Evolutionary conservation across 1,140 invertebrate genomes (phyloP), one percentile per base, ranked within the genome.

Genomic region (Parapsyche elsis): DNA sequence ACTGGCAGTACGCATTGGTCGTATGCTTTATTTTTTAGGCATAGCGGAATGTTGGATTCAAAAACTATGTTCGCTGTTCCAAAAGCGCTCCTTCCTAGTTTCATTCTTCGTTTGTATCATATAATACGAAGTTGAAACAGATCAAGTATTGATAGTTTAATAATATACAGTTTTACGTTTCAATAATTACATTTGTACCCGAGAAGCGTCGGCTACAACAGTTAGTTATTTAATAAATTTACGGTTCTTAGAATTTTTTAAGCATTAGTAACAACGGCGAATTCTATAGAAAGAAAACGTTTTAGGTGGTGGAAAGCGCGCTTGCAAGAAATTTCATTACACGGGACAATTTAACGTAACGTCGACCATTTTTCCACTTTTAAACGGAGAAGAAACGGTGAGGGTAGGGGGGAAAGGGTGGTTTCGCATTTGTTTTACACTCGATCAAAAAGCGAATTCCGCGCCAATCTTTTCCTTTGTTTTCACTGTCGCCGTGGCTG

Each of bases 261-360:
- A 9, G 23, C 64, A 67, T 67, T 67, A 67, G 19, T 24, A 26
- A 67, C 4, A 26, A 67, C 21, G 21, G 7, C 5, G 24, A 26
- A 14, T 30, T 67, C 64, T 67, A 67, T 67, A 26, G 64, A 67
- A 67, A 53, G 49, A 53, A 53, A 53, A 14, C 49, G 49, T 53
- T 53, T 53, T 53, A 53, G 49, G 4, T 53, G 16, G 49, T 53
- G 49, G 49, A 53, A 53, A 53, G 49, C 16, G 64, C 64, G 21
- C 9, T 23, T 9, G 64, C 16, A 53, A 23, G 64, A 67, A 67
- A 67, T 67, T 67, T 67, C 64, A 67, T 67, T 67, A 67, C 64
- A 23, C 64, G 64, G 23, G 64, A 67, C 64, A 67, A 67, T 67
- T 67, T 67, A 67, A 67, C 64, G 21, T 24, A 67, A 67, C 49